Conservation (phyloP, 1,140 invertebrate genomes). For the Ridgeia piscesae region DNA sequence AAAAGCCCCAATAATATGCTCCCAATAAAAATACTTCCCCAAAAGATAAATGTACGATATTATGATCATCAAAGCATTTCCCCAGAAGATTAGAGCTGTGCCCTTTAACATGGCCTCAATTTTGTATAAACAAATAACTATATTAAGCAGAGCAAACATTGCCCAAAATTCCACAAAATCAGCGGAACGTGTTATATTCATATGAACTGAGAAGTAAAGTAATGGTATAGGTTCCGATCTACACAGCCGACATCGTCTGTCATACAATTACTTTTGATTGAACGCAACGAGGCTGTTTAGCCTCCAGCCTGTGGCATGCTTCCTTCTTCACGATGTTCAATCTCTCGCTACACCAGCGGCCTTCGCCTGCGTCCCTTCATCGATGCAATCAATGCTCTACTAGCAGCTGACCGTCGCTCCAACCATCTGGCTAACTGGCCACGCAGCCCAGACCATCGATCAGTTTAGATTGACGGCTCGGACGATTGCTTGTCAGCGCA, state of each 20-base stretch:
- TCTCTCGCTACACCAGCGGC: too few species aligned
- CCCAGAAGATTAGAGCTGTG: too few species aligned
- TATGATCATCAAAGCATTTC: too few species aligned
- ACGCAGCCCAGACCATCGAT: not conserved
- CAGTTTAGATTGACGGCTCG: not conserved
- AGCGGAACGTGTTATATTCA: not conserved
- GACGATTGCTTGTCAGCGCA: not conserved
- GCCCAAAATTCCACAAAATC: not conserved
- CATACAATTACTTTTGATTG: not conserved
- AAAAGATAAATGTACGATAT: too few species aligned
- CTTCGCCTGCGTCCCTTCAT: not conserved
- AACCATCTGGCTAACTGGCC: not conserved
- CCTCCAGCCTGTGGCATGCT: not conserved
- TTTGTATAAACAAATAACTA: too few species aligned
- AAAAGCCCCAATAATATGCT: too few species aligned
- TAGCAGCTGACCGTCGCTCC: constrained; percentile 1
- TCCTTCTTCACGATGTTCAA: not conserved
- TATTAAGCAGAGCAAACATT: too few species aligned
- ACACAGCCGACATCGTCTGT: not conserved
- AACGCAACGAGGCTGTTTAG: not conserved
- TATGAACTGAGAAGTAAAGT: not conserved
- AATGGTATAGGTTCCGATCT: not conserved
- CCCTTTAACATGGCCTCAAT: too few species aligned
- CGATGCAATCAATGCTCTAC: not conserved
- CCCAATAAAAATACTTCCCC: too few species aligned